Conservation (phyloP, 2,113 vertebrate genomes). For the Conger conger region DNA sequence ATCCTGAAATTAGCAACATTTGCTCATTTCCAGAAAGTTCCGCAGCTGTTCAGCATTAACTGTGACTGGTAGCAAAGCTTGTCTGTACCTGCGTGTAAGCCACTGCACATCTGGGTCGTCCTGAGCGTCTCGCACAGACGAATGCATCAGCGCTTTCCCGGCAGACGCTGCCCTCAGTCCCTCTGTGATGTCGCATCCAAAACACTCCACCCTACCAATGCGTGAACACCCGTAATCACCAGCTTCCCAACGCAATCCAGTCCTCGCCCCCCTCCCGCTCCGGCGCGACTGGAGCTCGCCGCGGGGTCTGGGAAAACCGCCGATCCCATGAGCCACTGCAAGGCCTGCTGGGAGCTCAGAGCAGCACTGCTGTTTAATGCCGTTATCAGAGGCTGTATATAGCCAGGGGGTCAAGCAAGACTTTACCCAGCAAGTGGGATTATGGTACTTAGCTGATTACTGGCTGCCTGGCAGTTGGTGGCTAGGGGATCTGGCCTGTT, state of each 20-base stretch:
- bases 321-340: conserved; percentile 3
- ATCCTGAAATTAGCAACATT: not conserved
- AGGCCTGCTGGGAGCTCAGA: conserved; percentile 61
- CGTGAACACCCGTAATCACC: conserved; percentile 23
- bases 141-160: conserved; percentile 71
- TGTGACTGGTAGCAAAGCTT: not conserved
- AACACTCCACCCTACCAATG: conserved; percentile 54
- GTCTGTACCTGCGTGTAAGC: conserved; percentile 74
- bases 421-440: conserved; percentile 86
- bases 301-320: not conserved
- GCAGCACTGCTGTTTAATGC: conserved; percentile 71
- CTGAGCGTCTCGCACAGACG: conserved; percentile 61
- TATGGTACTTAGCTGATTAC: conserved; percentile 90
- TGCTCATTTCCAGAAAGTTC: not conserved
- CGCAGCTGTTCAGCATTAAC: not conserved
- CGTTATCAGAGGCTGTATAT: conserved; percentile 80
- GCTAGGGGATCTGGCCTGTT: conserved; percentile 44
- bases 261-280: conserved; percentile 62
- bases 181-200: conserved; percentile 56
- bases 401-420: conserved; percentile 85
- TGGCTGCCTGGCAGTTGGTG: conserved; percentile 67
- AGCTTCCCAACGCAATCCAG: conserved; percentile 18
- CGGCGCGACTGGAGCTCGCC: not conserved
- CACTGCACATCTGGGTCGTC: conserved; percentile 74
- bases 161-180: conserved; percentile 63